Evolutionary conservation across 1,140 invertebrate genomes (phyloP), one percentile per base, ranked within the genome.

Genomic region (Prorops nasuta): DNA sequence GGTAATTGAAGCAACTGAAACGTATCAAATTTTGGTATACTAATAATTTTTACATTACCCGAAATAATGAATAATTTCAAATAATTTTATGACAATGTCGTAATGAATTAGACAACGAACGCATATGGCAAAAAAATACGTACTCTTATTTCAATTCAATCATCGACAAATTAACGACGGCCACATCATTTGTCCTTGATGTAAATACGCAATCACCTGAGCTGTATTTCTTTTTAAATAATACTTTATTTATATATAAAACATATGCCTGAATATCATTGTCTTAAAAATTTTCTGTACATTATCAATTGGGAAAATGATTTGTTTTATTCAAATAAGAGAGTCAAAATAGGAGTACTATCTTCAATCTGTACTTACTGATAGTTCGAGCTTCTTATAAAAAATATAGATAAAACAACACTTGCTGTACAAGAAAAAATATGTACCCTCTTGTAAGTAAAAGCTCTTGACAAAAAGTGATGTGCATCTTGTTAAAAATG

Each of bases 381-480:
- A 35, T 45, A 4, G 16, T 44, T n/a, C 14, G 31, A 47, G 41
- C 24, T 20, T 44, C 22, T 39, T 54, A 35, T 44, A 43, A 34
- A 16, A 12, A 42, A 49, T 45, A 43, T 48, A 38, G n/a, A n/a
- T n/a, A n/a, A n/a, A n/a, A n/a, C n/a, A n/a, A n/a, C n/a, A n/a
- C n/a, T n/a, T n/a, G n/a, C n/a, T n/a, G n/a, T n/a, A 43, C 28
- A 15, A 38, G 21, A 21, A 49, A 44, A 54, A 69, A 58, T 49
- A 70, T 66, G 60, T 40, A 48, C 34, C 7, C 51, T 51, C 41
- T 19, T 37, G 52, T 32, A n/a, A 49, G 22, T 40, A 20, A 47
- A 49, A 56, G 42, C 49, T 76, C 72, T 75, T 76, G 74, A 77
- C 69, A 67, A 64, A 68, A 8, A 57, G 42, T 50, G 24, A 37